Percentiles rank a stretch among this genome's conserved stretches.
Conservation (phyloP, 2,113 vertebrate genomes). For the Heliornis fulica region DNA sequence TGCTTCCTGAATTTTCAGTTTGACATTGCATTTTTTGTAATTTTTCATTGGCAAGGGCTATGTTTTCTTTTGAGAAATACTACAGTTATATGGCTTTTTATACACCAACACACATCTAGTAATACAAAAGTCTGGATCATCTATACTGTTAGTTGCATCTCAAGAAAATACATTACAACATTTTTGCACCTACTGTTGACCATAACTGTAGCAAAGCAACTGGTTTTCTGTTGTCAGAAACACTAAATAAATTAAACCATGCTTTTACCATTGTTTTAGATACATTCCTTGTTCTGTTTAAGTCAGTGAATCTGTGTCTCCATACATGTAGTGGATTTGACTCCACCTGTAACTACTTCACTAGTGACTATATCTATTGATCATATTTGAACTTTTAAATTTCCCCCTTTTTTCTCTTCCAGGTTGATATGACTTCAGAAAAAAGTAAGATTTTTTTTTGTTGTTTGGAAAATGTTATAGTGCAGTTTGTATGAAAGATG, state of each 20-base stretch:
- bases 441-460: slow-evolving; percentile 88
- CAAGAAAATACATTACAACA: background rate
- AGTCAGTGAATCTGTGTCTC: background rate
- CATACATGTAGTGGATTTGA: background rate
- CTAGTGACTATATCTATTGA: background rate
- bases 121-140: background rate
- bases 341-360: background rate
- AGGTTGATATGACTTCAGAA: slow-evolving; percentile 86
- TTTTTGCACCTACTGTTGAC: background rate
- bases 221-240: background rate
- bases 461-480: background rate
- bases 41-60: background rate
- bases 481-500: slow-evolving; percentile 54
- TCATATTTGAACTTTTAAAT: slow-evolving; percentile 17
- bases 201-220: background rate
- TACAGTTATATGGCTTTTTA: background rate
- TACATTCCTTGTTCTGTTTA: background rate
- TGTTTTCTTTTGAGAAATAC: background rate
- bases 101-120: background rate
- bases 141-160: background rate
- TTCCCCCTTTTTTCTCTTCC: slow-evolving; percentile 73
- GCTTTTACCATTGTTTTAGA: background rate
- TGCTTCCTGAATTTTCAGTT: background rate
- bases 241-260: background rate
- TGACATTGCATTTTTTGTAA: background rate